phyloP scores from a whole-genome alignment of 1,140 invertebrate species.

The Hyles vespertilio region DNA sequence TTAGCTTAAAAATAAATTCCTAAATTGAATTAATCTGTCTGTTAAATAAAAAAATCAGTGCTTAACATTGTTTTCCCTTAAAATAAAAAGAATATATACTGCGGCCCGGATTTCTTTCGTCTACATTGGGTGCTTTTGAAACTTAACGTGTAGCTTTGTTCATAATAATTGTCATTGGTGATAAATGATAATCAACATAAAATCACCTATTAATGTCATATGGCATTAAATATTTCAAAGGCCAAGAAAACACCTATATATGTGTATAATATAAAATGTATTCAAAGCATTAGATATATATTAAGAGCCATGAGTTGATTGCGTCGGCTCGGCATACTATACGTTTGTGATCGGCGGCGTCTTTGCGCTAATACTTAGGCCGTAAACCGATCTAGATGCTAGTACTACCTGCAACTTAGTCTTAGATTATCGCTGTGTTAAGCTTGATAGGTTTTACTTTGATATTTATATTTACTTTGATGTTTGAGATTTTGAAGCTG shows the following conservation, averaged over 20 bases:
- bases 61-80: neutral
- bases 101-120: neutral
- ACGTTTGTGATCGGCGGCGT: slow-evolving; percentile 36
- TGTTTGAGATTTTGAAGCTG: too few relatives aligned
- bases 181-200: too few relatives aligned
- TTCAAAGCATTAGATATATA: slow-evolving; percentile 32
- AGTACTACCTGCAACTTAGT: slow-evolving; percentile 41
- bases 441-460: too few relatives aligned
- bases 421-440: slow-evolving; percentile 12
- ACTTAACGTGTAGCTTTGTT: too few relatives aligned
- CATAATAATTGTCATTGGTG: too few relatives aligned
- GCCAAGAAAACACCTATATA: too few relatives aligned
- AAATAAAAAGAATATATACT: slow-evolving; percentile 6
- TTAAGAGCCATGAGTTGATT: slow-evolving; percentile 45
- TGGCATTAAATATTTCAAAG: too few relatives aligned
- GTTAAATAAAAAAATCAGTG: neutral
- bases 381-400: slow-evolving; percentile 31
- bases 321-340: slow-evolving; percentile 19
- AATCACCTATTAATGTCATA: too few relatives aligned
- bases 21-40: neutral
- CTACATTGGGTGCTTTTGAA: too few relatives aligned
- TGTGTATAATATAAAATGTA: too few relatives aligned
- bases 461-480: too few relatives aligned
- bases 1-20: too few relatives aligned
- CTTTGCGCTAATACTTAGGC: slow-evolving; percentile 41